Evolutionary conservation across 2,797 vertebrate genomes (phyloP).

Genomic region (Cuniculus paca): DNA sequence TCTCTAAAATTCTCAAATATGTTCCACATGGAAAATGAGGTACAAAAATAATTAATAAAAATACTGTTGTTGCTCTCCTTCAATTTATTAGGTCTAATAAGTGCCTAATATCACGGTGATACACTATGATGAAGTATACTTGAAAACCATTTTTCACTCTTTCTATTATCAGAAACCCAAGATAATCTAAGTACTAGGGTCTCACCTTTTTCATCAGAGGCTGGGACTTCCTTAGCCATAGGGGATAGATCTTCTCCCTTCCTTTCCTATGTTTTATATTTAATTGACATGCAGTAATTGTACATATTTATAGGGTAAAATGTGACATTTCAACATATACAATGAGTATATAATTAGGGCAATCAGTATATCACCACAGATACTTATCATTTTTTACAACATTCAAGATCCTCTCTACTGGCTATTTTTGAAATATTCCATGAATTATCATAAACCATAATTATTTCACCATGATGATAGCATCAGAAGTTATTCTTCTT

Average conservation of each 20-base stretch:
- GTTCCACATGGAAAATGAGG: not conserved
- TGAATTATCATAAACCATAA: not conserved
- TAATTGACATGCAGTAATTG: not conserved
- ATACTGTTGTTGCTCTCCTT: not conserved
- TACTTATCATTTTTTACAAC: not conserved
- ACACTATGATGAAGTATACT: slow-evolving; percentile 22
- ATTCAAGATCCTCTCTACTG: not conserved
- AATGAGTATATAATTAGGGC: not conserved
- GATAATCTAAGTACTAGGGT: not conserved
- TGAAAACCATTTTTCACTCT: not conserved
- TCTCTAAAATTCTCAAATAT: slow-evolving; percentile 37
- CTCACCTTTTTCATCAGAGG: not conserved
- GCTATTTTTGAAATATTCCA: not conserved
- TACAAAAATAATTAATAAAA: slow-evolving; percentile 47
- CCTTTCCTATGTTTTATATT: not conserved
- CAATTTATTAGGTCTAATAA: slow-evolving; percentile 27
- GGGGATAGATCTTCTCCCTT: not conserved
- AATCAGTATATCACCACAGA: not conserved
- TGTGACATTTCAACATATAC: not conserved
- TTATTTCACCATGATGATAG: not conserved
- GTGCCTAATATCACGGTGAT: slow-evolving; percentile 15
- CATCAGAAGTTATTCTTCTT: not conserved
- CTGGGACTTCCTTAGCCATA: not conserved
- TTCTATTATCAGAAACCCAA: slow-evolving; percentile 38
- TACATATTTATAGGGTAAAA: not conserved